phyloP scores from a whole-genome alignment of 2,113 vertebrate species.

The Percopsis transmontana region DNA sequence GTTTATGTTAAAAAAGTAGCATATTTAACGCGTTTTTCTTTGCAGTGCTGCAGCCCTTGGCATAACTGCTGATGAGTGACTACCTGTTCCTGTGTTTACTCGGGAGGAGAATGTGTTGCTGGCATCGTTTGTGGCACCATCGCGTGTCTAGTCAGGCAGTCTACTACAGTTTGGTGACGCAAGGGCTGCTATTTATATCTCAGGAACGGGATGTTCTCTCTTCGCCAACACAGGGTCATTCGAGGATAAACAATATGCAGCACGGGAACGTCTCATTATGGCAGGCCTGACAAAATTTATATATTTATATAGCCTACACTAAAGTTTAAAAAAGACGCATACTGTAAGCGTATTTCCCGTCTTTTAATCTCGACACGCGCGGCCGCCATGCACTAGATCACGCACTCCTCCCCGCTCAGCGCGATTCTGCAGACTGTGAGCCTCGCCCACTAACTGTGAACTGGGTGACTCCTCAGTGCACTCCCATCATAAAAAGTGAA shows the following conservation, averaged over 20 bases:
- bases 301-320: too few species aligned
- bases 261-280: conserved; percentile 12
- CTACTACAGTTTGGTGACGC: conserved; percentile 79
- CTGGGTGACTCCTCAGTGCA: conserved; percentile 68
- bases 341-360: background rate
- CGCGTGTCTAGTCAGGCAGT: conserved; percentile 73
- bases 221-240: conserved; percentile 75
- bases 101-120: conserved; percentile 46
- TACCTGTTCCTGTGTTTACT: conserved; percentile 67
- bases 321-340: background rate
- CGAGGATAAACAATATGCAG: conserved; percentile 64
- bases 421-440: conserved; percentile 34
- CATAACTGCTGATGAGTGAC: conserved; percentile 42
- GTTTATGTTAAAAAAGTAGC: background rate
- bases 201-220: conserved; percentile 78
- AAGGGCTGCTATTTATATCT: conserved; percentile 81
- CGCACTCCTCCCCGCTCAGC: background rate
- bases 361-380: too few species aligned
- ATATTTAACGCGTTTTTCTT: background rate
- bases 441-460: conserved; percentile 77
- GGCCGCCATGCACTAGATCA: too few species aligned
- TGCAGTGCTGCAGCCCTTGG: background rate
- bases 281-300: background rate
- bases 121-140: conserved; percentile 61
- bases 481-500: conserved; percentile 59